These are phyloP conservation scores for Gallinago solitaria DNA, from an alignment of 2,797 vertebrate genomes.

Conservation along the genomic window DNA sequence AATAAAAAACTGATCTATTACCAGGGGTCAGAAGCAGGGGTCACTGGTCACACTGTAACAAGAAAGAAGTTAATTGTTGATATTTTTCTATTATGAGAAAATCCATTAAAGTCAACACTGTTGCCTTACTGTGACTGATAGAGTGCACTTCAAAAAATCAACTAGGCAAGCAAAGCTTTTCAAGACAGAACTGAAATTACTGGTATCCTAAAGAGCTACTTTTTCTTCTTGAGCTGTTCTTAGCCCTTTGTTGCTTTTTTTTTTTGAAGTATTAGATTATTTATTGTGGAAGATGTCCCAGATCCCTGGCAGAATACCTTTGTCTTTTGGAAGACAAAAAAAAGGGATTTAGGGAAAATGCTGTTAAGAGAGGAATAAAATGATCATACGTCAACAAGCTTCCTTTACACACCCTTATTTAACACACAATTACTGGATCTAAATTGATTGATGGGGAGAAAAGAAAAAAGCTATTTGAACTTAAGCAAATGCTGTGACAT, in stretches of 20 bases:
- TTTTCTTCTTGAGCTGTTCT: constrained; percentile 22
- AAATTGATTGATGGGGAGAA: constrained; percentile 20
- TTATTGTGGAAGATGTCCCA: constrained; percentile 40
- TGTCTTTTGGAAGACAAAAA: constrained; percentile 33
- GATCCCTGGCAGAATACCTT: not conserved
- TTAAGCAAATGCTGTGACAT: constrained; percentile 19
- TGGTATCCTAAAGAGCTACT: constrained; percentile 10
- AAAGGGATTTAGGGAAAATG: not conserved
- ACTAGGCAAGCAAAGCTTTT: not conserved
- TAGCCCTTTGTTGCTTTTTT: not conserved
- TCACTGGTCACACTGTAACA: not conserved
- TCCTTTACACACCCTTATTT: constrained; percentile 47
- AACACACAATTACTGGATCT: constrained; percentile 45
- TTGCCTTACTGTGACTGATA: not conserved
- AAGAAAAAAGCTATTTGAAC: not conserved
- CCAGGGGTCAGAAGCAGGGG: not conserved
- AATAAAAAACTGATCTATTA: not conserved
- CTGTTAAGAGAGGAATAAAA: constrained; percentile 55
- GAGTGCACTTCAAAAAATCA: not conserved
- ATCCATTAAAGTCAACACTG: not conserved
- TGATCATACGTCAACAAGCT: constrained; percentile 39
- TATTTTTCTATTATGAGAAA: not conserved
- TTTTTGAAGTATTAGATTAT: constrained; percentile 53
- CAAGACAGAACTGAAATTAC: constrained; percentile 56
- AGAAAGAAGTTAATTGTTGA: not conserved